A percentile compares a stretch with the other conserved stretches of the same genome.
These are phyloP conservation scores for Melanocharis versteri DNA, from an alignment of 2,113 vertebrate species.

Conservation along the genomic window DNA sequence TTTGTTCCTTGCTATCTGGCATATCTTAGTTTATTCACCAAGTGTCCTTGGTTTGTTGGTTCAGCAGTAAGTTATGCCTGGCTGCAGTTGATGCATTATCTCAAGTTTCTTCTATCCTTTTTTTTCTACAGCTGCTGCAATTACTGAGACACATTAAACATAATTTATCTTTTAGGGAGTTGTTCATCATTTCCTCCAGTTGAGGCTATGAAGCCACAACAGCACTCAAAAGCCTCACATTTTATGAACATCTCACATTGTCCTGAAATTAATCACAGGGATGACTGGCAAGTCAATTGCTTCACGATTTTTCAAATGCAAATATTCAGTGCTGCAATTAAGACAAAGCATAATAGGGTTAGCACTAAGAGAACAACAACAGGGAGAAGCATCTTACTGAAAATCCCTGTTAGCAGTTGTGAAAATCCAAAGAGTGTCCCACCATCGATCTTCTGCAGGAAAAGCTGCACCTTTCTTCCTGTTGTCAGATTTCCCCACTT, in stretches of 20 bases:
- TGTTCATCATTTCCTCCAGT: not conserved
- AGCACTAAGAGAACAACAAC: not conserved
- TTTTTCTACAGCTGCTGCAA: not conserved
- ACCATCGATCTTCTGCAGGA: accelerated
- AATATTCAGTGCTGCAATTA: not conserved
- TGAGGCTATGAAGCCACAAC: not conserved
- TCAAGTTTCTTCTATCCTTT: not conserved
- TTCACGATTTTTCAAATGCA: not conserved
- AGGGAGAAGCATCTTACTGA: not conserved
- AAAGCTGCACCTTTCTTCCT: not conserved
- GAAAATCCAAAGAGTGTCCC: not conserved
- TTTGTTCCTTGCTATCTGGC: not conserved
- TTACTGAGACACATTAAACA: not conserved
- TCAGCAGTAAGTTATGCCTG: not conserved
- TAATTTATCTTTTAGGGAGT: not conserved
- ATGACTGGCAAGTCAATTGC: not conserved
- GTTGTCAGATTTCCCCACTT: not conserved
- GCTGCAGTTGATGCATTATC: not conserved
- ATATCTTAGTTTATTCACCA: not conserved
- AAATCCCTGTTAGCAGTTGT: not conserved
- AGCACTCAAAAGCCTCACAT: not conserved
- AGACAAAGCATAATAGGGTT: not conserved
- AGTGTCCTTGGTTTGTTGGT: not conserved
- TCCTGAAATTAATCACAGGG: not conserved
- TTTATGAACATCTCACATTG: not conserved